Conservation (phyloP, 2,888 invertebrate genomes). For the Willowsia nigromaculata region DNA sequence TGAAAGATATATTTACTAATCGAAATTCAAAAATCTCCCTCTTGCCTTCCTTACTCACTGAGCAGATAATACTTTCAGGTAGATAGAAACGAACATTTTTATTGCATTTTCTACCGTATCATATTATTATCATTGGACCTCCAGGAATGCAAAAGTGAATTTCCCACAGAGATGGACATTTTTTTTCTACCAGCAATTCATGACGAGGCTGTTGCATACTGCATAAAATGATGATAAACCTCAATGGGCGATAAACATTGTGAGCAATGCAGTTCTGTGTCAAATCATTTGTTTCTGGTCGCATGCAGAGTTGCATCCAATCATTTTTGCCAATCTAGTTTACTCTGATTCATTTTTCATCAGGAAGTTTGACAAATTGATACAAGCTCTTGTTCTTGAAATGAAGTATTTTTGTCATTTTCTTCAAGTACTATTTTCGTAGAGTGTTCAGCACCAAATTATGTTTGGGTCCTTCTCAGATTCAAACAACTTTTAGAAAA, state of each 20-base stretch:
- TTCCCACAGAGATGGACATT: background rate
- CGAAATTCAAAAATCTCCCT: too few species aligned
- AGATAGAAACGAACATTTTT: too few species aligned
- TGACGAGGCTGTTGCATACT: background rate
- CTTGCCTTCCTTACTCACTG: too few species aligned
- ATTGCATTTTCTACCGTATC: background rate
- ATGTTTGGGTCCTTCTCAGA: background rate
- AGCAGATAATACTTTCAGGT: background rate
- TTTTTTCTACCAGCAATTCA: background rate
- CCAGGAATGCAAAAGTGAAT: background rate
- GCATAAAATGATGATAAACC: background rate
- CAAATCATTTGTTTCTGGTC: constrained; percentile 44
- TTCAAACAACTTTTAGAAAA: background rate
- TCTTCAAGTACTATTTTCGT: background rate
- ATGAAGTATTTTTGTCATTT: background rate
- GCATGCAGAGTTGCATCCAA: constrained; percentile 5
- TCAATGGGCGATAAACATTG: background rate
- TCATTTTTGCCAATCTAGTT: too few species aligned
- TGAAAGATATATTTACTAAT: too few species aligned
- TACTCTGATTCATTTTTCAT: background rate
- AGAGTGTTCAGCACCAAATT: background rate
- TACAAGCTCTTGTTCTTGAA: background rate
- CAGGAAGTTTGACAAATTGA: background rate
- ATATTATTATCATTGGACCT: background rate
- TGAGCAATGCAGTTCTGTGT: constrained; percentile 7